A percentile compares a stretch with the other conserved stretches of the same genome.
phyloP scores from a whole-genome alignment of 1,140 invertebrate genomes.

The Bombus waltoni region DNA sequence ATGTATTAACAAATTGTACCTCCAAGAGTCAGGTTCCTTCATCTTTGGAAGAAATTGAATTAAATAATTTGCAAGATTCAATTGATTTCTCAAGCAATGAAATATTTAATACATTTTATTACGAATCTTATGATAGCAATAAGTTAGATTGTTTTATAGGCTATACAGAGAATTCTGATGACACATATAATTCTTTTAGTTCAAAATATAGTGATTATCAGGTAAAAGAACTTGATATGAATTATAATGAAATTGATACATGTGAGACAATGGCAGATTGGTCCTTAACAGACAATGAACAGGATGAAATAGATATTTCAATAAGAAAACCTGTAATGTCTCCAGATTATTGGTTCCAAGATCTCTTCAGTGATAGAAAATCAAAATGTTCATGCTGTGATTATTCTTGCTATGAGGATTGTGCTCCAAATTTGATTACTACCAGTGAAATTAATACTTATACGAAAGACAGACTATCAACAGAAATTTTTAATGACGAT shows the following conservation, averaged over 20 bases:
- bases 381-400: neutral
- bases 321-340: neutral
- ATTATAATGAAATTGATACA: slow-evolving; percentile 25
- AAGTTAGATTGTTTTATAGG: neutral
- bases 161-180: neutral
- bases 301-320: neutral
- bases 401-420: neutral
- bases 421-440: neutral
- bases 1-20: neutral
- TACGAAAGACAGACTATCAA: neutral
- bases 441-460: neutral
- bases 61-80: neutral
- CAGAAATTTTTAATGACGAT: neutral
- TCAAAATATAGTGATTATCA: neutral
- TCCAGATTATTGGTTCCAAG: neutral
- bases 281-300: neutral
- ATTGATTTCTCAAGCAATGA: slow-evolving; percentile 43
- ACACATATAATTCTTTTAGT: neutral
- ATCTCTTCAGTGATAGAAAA: neutral
- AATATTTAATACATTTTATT: slow-evolving; percentile 12
- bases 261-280: neutral
- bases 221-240: slow-evolving; percentile 10
- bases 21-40: neutral
- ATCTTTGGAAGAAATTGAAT: neutral
- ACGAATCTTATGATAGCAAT: neutral